Base-by-base conservation (phyloP, 2,113 vertebrate genomes). In the Microcebus jonahi region DNA sequence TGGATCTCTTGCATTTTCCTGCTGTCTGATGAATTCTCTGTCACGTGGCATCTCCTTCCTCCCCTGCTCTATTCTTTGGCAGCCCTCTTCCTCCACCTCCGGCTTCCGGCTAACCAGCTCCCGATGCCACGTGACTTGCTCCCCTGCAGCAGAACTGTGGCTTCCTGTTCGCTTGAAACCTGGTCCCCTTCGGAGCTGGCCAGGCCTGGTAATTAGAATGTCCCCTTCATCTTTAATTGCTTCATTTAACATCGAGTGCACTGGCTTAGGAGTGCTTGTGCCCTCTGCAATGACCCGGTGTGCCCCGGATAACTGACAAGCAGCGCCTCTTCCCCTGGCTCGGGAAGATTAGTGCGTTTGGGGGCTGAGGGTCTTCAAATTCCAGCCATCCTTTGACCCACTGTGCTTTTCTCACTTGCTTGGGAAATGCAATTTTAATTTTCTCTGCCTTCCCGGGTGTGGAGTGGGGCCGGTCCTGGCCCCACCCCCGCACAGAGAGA, bases 161-260 rank as follows among this genome's bases (percentile, higher is more conserved):
- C 88, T 97, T 94, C 75, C 91, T 70, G 63, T n/a, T 97, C 57
- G 76, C 63, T 63, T 87, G 79, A 93, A 97, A 93, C 65, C 83
- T 92, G 76, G 88, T 39, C 45, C 90, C 92, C 87, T 97, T 92
- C 0, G 23, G 95, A 96, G 92, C 55, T 45, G 80, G 84, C 94
- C 94, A 97, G 70, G 45, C 36, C 59, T 81, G 31, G 80, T 97
- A 96, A 97, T 98, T 96, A 97, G 95, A 96, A 96, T 85, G 80
- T 92, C 80, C 95, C 80, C 90, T 95, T 96, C 94, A 93, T 97
- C 92, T 97, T 80, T 97, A 97, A 98, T 96, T 97, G 96, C 97
- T 96, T 96, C 97, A 95, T 97, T 96, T 97, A 95, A 85, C 90
- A 90, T 95, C 81, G 63, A 96, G 90, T 71, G 80, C 86, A 92